Percentiles rank a stretch among this genome's conserved stretches.
phyloP scores from a whole-genome alignment of 2,888 invertebrate species.

The Fissipunctia ypsillon region DNA sequence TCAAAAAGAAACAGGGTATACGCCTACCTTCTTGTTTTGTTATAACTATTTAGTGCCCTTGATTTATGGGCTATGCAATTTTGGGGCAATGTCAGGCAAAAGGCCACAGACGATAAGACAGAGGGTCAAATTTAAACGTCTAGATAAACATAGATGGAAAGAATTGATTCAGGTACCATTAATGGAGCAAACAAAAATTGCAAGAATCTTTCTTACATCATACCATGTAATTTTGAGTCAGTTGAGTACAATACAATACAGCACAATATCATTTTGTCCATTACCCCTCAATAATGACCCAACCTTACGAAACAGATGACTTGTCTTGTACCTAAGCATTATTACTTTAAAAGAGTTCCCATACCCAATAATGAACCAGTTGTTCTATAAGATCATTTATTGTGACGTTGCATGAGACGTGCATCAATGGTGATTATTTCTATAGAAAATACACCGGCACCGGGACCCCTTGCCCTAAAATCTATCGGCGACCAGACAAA shows the following conservation, averaged over 20 bases:
- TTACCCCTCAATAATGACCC: background rate
- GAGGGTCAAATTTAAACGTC: background rate
- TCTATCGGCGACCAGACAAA: slow-evolving; percentile 80
- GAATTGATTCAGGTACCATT: background rate
- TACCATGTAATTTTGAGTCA: no score
- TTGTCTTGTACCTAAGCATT: slow-evolving; percentile 18
- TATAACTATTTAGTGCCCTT: slow-evolving; percentile 69
- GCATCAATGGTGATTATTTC: slow-evolving; percentile 70
- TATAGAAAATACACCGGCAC: slow-evolving; percentile 71
- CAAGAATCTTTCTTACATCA: no score
- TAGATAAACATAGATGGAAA: background rate
- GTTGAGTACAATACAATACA: no score
- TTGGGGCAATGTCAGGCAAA: background rate
- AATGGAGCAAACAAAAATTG: no score
- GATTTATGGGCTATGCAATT: slow-evolving; percentile 46
- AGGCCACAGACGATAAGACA: background rate
- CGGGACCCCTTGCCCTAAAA: slow-evolving; percentile 74
- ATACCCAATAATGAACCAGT: slow-evolving; percentile 68
- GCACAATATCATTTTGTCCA: background rate
- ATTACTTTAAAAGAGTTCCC: slow-evolving; percentile 67
- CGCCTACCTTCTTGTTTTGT: slow-evolving; percentile 73
- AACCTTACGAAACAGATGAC: slow-evolving; percentile 9
- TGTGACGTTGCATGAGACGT: slow-evolving; percentile 74
- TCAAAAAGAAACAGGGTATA: slow-evolving; percentile 67
- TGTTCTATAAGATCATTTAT: slow-evolving; percentile 66